Conservation (phyloP, 2,797 vertebrate genomes). For the Chelmon rostratus region DNA sequence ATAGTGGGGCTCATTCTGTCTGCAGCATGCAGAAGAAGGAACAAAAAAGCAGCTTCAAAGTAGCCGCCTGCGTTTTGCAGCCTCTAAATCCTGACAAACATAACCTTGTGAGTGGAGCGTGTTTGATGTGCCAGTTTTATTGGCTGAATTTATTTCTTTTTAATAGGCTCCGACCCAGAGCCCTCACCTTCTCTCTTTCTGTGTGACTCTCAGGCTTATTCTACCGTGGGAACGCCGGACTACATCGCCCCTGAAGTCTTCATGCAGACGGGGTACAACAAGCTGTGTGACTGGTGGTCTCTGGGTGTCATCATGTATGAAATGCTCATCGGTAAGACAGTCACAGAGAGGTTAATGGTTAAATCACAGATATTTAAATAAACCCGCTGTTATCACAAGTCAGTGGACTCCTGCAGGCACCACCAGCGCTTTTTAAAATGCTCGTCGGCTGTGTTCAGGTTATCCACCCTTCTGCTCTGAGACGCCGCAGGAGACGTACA, state of each 20-base stretch:
- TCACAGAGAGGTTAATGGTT: not conserved
- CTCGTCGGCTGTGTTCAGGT: constrained; percentile 79
- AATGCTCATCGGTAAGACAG: constrained; percentile 93
- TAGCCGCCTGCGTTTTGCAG: no score
- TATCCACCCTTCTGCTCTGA: constrained; percentile 99
- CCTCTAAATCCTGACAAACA: not conserved
- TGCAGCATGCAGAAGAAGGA: not conserved
- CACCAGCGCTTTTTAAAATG: not conserved
- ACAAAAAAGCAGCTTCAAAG: not conserved
- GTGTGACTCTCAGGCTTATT: constrained; percentile 89
- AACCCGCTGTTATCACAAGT: not conserved
- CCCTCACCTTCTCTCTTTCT: not conserved
- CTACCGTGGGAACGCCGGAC: constrained; percentile 96
- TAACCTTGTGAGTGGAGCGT: not conserved
- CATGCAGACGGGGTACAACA: constrained; percentile 98
- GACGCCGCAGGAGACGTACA: constrained; percentile 98
- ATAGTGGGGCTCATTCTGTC: not conserved
- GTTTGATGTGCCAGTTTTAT: not conserved
- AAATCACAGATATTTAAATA: not conserved
- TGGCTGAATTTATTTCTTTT: not conserved
- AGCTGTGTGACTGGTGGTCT: constrained; percentile 98
- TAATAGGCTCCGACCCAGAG: not conserved
- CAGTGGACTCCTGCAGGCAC: no score
- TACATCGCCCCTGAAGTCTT: constrained; percentile 98
- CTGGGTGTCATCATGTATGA: constrained; percentile 99